Percentiles rank a stretch among this genome's conserved stretches.
phyloP scores from a whole-genome alignment of 2,113 vertebrate species.

The Mirounga angustirostris region DNA sequence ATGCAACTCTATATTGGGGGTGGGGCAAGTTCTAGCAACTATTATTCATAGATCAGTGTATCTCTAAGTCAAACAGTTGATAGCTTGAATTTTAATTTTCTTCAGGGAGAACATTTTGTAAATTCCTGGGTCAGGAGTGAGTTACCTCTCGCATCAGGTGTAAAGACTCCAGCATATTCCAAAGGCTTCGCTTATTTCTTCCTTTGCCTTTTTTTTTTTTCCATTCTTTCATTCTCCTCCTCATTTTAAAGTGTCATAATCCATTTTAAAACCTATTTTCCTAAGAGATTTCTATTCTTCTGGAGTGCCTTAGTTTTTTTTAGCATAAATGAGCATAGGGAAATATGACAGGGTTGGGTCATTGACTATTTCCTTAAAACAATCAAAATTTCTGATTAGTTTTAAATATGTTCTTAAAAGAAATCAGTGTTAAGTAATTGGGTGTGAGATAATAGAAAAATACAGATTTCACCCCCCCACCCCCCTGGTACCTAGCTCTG shows the following conservation, averaged over 20 bases:
- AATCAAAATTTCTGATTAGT: background rate
- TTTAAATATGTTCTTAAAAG: constrained; percentile 28
- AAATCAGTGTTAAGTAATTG: background rate
- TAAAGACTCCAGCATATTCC: constrained; percentile 42
- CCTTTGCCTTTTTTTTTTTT: background rate
- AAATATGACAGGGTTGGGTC: background rate
- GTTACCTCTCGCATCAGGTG: constrained; percentile 51
- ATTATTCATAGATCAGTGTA: background rate
- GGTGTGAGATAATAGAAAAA: background rate
- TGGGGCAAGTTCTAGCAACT: background rate
- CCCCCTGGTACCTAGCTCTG: background rate
- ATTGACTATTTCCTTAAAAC: background rate
- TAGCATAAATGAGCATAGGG: background rate
- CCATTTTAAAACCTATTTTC: background rate
- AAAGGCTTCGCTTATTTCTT: constrained; percentile 1
- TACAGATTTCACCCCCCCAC: background rate
- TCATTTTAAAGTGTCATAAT: background rate
- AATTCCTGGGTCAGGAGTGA: constrained; percentile 65
- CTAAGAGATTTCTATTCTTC: constrained; percentile 5
- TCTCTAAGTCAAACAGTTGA: background rate
- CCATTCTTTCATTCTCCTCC: background rate
- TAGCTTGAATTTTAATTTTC: constrained; percentile 42
- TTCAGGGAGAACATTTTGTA: constrained; percentile 79
- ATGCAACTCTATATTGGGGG: background rate
- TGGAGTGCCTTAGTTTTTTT: background rate